phyloP scores from a whole-genome alignment of 2,888 invertebrate genomes.

The Ormyrus thymus region DNA sequence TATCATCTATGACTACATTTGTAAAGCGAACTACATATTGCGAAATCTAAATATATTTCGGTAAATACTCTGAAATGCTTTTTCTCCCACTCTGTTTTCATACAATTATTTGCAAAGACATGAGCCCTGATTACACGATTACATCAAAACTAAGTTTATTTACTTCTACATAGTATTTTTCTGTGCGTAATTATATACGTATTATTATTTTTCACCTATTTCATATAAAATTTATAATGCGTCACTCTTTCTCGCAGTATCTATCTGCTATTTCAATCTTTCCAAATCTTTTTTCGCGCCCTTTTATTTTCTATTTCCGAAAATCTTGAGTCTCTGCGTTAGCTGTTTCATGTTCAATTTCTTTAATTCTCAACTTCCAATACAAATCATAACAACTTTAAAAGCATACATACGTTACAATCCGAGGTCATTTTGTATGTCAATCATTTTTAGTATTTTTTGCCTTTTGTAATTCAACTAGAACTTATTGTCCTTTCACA shows the following conservation, averaged over 20 bases:
- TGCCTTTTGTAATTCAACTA: constrained; percentile 8
- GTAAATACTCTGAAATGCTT: constrained; percentile 23
- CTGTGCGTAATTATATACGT: constrained; percentile 56
- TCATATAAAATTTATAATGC: constrained; percentile 5
- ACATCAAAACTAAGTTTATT: constrained; percentile 59
- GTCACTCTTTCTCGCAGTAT: neutral
- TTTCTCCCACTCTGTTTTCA: constrained; percentile 1
- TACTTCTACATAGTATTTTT: constrained; percentile 54
- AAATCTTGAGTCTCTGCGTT: too few species aligned
- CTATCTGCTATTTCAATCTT: neutral
- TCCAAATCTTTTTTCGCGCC: too few species aligned
- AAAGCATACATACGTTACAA: neutral
- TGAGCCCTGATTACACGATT: constrained; percentile 62
- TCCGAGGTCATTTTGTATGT: too few species aligned
- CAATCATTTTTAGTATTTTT: neutral
- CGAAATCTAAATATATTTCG: constrained; percentile 10
- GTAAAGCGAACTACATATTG: neutral
- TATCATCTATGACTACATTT: neutral
- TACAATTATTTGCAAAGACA: constrained; percentile 37
- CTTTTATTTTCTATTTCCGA: too few species aligned
- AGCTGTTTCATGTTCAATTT: neutral
- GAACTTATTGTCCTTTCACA: constrained; percentile 39
- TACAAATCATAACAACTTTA: neutral
- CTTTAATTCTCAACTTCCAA: neutral
- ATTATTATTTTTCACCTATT: constrained; percentile 7